These are phyloP conservation scores for Coptodon rendalli DNA, from an alignment of 2,113 vertebrate species.

Conservation along the genomic window DNA sequence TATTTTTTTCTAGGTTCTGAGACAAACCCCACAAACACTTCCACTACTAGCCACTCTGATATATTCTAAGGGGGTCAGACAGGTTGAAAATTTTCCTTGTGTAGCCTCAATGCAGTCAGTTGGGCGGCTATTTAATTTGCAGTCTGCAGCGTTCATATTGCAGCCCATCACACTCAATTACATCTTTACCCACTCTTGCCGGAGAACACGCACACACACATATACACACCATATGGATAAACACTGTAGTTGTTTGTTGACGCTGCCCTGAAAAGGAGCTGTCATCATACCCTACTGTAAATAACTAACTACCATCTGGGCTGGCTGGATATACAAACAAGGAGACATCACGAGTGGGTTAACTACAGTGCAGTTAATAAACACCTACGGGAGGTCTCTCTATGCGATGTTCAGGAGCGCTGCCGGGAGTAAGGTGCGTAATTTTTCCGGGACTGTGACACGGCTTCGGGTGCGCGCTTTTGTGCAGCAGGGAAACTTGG, in stretches of 20 bases:
- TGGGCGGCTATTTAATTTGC: neutral
- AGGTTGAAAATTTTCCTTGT: neutral
- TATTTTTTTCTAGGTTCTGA: neutral
- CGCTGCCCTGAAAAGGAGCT: neutral
- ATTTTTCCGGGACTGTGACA: neutral
- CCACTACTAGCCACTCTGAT: neutral
- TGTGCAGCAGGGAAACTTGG: slow-evolving; percentile 26
- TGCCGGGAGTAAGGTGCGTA: slow-evolving; percentile 3
- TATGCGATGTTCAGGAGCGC: neutral
- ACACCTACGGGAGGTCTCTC: neutral
- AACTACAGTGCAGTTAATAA: slow-evolving; percentile 29
- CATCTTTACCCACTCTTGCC: neutral
- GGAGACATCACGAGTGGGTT: neutral
- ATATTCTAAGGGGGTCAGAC: neutral
- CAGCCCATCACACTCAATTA: neutral
- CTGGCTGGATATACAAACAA: slow-evolving; percentile 19
- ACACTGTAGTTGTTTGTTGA: neutral
- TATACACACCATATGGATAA: neutral
- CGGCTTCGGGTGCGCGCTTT: slow-evolving; percentile 1
- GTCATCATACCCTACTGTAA: neutral
- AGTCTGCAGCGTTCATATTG: neutral
- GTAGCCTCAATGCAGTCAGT: neutral
- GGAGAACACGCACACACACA: neutral
- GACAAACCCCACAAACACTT: neutral
- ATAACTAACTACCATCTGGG: slow-evolving; percentile 36